Evolutionary conservation across 2,113 vertebrate species (phyloP), one percentile per base, ranked within the genome.

Genomic region (Dasyornis broadbenti): DNA sequence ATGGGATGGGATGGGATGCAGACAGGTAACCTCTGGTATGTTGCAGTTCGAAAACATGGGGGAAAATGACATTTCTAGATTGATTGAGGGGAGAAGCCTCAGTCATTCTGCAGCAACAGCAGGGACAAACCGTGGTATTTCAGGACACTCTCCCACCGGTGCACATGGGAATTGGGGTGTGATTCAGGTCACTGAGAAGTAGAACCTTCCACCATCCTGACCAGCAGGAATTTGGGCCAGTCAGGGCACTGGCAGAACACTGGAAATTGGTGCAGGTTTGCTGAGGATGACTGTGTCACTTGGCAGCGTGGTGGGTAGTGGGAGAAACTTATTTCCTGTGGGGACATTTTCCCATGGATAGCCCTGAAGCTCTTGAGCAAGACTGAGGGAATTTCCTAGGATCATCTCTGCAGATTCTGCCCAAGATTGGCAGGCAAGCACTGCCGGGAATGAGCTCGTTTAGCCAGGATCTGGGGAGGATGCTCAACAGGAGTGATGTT

Each of bases 1-100:
- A 40, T 9, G 49, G 13, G 47, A 22, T 39, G 66, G 66, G n/a
- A 20, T n/a, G 37, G 15, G 30, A 21, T 33, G 15, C 26, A 30
- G 30, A 33, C 10, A 56, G 0, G 0, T 1, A 1, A 26, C 7
- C 23, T 81, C 21, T 18, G 8, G 2, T 13, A 18, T 8, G 28
- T 5, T 11, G 18, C 11, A 15, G 28, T 15, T 35, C 1, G 0
- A 44, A 52, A 40, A 24, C 0, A 0, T 13, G 30, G 37, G 53
- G 6, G 1, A 28, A 75, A 87, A 59, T 3, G 40, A 4, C 10
- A 19, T 50, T 88, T 81, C 52, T 45, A 6, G 47, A 10, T 10
- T 3, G 35, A 31, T 28, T 5, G 31, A 50, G 27, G 44, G 35
- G 12, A 35, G 44, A 11, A 11, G 14, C 50, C 9, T 22, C 20